Evolutionary conservation across 2,888 invertebrate genomes (phyloP).

Genomic region (Pachydiplax longipennis): DNA sequence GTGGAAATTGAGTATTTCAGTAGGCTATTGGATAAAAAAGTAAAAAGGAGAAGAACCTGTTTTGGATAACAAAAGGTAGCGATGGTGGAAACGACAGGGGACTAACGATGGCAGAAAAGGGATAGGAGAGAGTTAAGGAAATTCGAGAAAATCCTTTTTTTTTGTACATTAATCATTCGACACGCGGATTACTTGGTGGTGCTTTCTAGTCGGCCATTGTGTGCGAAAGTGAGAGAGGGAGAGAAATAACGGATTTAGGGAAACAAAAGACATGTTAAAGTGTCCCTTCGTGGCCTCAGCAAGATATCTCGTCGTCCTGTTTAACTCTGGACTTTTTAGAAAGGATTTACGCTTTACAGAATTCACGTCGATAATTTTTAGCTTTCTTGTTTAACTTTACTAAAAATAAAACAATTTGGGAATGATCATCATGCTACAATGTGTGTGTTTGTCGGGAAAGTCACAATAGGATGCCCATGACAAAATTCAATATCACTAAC

Average conservation of each 20-base stretch:
- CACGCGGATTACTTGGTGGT: background rate
- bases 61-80: background rate
- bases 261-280: background rate
- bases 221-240: background rate
- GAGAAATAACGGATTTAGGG: background rate
- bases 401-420: background rate
- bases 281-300: background rate
- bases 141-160: background rate
- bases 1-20: too few species aligned
- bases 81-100: background rate
- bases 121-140: background rate
- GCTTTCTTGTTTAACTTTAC: background rate
- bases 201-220: background rate
- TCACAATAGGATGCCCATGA: too few species aligned
- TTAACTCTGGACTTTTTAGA: background rate
- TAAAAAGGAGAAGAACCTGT: background rate
- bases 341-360: background rate
- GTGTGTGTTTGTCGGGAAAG: too few species aligned
- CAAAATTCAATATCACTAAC: too few species aligned
- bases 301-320: background rate
- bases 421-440: too few species aligned
- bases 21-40: background rate
- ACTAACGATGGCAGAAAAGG: background rate
- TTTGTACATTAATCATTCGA: background rate
- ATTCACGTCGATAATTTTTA: background rate